A percentile compares a stretch with the other conserved stretches of the same genome.
Conservation (phyloP, 2,797 vertebrate genomes). For the Cryptoprocta ferox region DNA sequence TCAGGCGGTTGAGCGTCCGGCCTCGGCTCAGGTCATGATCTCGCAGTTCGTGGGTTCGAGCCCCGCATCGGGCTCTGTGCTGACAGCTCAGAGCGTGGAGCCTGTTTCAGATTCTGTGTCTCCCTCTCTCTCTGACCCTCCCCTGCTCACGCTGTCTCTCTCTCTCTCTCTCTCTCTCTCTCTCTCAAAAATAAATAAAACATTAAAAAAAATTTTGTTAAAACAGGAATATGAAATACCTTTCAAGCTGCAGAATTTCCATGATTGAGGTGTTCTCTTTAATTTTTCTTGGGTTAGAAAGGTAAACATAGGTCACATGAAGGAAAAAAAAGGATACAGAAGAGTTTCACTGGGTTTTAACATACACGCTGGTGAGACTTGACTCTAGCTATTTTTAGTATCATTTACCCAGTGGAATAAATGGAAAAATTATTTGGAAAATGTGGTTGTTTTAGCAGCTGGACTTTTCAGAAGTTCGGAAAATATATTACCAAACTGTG, state of each 20-base stretch:
- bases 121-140: too few relatives aligned
- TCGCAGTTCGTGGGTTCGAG: too few relatives aligned
- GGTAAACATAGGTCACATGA: not conserved
- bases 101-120: too few relatives aligned
- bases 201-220: too few relatives aligned
- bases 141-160: too few relatives aligned
- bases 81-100: too few relatives aligned
- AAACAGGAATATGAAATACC: not conserved
- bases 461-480: constrained; percentile 45
- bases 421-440: constrained; percentile 49
- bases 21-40: too few relatives aligned
- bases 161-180: too few relatives aligned
- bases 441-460: not conserved
- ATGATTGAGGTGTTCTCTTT: not conserved
- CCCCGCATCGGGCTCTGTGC: too few relatives aligned
- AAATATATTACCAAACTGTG: constrained; percentile 43
- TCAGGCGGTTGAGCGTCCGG: too few relatives aligned
- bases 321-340: not conserved
- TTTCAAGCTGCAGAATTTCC: not conserved
- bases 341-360: not conserved
- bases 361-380: not conserved
- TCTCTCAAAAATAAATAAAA: too few relatives aligned
- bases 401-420: not conserved
- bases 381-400: not conserved
- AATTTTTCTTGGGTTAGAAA: not conserved